phyloP scores from a whole-genome alignment of 92 coral and sea anemone genomes.

The Epizoanthus stellaris region DNA sequence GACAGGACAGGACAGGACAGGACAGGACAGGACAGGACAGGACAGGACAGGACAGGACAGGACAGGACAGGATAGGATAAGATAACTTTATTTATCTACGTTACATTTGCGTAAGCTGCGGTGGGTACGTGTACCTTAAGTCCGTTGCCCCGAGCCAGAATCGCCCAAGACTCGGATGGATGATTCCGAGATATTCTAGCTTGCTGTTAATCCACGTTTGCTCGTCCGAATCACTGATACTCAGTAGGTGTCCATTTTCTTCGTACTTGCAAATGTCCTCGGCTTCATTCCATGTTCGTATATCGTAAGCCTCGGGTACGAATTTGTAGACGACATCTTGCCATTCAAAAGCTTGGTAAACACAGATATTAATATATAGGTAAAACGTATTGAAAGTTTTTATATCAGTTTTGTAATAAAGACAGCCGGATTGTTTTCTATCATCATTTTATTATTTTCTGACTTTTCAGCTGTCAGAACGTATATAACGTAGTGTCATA shows the following conservation, averaged over 20 bases:
- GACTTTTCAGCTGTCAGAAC: no score
- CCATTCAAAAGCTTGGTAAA: slow-evolving; percentile 8
- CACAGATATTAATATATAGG: neutral
- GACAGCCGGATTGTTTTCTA: no score
- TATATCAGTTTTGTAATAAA: no score
- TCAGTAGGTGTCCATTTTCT: slow-evolving; percentile 9
- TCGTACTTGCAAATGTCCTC: slow-evolving; percentile 21
- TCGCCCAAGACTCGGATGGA: neutral
- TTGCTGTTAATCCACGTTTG: slow-evolving; percentile 12
- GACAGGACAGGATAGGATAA: no score
- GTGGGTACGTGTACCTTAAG: neutral
- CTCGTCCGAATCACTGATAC: slow-evolving; percentile 6
- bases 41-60: no score
- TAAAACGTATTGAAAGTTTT: no score
- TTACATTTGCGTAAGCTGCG: no score
- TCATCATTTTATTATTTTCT: no score
- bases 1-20: no score
- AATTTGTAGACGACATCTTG: slow-evolving; percentile 16
- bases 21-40: no score
- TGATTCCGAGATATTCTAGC: neutral
- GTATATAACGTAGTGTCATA: no score
- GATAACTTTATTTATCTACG: no score
- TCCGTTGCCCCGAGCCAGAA: slow-evolving; percentile 30
- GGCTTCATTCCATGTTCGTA: slow-evolving; percentile 22
- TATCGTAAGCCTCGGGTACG: slow-evolving; percentile 6